These are phyloP conservation scores for Oedothorax gibbosus DNA, from an alignment of 1,140 invertebrate species.

Conservation along the genomic window DNA sequence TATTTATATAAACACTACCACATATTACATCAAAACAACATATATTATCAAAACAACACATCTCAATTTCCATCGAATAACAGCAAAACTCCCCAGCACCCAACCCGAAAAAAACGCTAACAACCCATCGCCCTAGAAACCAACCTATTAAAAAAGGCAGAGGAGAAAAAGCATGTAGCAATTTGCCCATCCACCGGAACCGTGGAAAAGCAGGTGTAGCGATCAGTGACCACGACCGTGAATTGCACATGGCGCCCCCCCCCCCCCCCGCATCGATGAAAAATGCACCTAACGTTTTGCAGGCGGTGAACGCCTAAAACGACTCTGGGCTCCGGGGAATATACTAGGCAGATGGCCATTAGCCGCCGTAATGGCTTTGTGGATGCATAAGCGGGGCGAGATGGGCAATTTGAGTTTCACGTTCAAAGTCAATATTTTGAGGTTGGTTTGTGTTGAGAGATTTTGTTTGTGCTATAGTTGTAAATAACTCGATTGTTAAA, in stretches of 20 bases:
- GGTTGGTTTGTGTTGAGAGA: no score
- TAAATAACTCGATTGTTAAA: no score
- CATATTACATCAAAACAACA: no score
- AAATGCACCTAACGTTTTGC: slow-evolving; percentile 31
- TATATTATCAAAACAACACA: no score
- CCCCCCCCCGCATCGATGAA: neutral
- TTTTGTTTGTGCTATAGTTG: no score
- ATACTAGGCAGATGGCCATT: slow-evolving; percentile 51
- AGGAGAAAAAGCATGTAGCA: slow-evolving; percentile 27
- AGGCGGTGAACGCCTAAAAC: slow-evolving; percentile 44
- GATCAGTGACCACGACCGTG: slow-evolving; percentile 51
- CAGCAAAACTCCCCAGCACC: neutral
- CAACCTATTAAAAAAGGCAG: neutral
- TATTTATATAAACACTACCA: no score
- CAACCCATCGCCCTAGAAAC: neutral
- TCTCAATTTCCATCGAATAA: no score
- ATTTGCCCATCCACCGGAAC: slow-evolving; percentile 54
- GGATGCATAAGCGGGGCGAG: neutral
- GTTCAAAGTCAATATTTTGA: no score
- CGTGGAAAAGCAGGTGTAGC: slow-evolving; percentile 47
- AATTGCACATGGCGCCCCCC: slow-evolving; percentile 5
- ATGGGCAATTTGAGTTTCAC: no score
- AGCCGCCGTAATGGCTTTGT: slow-evolving; percentile 36
- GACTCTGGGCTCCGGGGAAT: slow-evolving; percentile 29
- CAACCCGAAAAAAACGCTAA: neutral